Evolutionary conservation across 2,797 vertebrate genomes (phyloP), one percentile per base, ranked within the genome.

Genomic region (Xenops minutus): DNA sequence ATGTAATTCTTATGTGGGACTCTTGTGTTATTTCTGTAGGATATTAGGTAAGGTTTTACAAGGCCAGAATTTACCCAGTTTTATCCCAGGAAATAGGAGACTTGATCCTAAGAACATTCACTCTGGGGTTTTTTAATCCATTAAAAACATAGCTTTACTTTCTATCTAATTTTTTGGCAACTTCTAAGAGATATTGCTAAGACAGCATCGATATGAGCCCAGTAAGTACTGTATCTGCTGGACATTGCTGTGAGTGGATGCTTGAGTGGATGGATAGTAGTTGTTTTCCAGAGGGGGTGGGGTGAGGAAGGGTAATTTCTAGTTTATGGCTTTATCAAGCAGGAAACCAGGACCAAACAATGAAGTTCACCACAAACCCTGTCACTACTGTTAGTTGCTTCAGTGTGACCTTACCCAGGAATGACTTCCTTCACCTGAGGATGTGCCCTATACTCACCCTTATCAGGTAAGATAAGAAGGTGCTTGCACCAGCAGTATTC

Each of bases 401-500:
- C 51, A 18, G 21, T 72, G 36, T 88, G 75, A 27, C n/a, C n/a
- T 78, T 80, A 26, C 7, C 11, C 63, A 48, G 49, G 15, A 58
- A 24, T 81, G 22, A 18, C 18, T 59, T 79, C 2, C 7, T 48
- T 68, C 55, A 13, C 13, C 29, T 4, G 29, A 74, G 34, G 78
- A 89, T 46, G 46, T 71, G 22, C 30, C 39, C 46, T 41, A 36
- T 30, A 29, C 16, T 16, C 24, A 46, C 15, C 7, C 27, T 81
- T 37, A 20, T 11, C 55, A 95, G 95, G 91, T 94, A 92, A 94
- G 93, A 15, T 5, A 15, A 85, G 36, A 66, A 72, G 3, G 14
- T 62, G 51, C 19, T 49, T 84, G 21, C 61, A 27, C 32, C 30
- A 64, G 30, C 18, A 67, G 7, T 41, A 6, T 76, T 66, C 32